phyloP scores from a whole-genome alignment of 2,888 invertebrate species.

The Rhagonycha lutea region DNA sequence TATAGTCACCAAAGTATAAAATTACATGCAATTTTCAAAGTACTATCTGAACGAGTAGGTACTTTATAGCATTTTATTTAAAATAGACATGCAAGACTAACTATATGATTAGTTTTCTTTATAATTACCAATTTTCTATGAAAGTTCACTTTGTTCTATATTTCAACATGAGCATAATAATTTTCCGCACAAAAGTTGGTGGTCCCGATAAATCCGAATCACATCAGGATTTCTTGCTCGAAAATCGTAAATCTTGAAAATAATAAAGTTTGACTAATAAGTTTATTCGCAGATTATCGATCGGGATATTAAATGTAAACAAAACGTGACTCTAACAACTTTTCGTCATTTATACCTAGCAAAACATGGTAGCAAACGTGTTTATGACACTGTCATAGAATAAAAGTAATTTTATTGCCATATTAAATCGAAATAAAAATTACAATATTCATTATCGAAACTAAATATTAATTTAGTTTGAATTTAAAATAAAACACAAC shows the following conservation, averaged over 20 bases:
- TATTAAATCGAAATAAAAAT: background rate
- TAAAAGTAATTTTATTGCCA: background rate
- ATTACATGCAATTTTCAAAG: slow-evolving; percentile 7
- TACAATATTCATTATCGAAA: background rate
- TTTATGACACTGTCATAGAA: background rate
- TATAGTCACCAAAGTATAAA: slow-evolving; percentile 6
- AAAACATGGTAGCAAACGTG: background rate
- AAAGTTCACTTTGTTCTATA: background rate
- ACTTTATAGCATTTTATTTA: background rate
- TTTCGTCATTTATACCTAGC: background rate
- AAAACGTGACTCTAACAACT: background rate
- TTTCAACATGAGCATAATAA: background rate
- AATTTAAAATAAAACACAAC: background rate
- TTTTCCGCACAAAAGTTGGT: background rate
- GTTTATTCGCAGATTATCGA: background rate
- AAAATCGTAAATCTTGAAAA: background rate
- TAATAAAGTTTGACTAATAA: background rate
- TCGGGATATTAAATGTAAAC: background rate
- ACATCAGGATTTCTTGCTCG: background rate
- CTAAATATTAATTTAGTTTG: background rate
- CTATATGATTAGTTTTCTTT: background rate
- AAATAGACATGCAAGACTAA: background rate
- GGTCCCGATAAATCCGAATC: background rate
- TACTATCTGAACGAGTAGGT: background rate
- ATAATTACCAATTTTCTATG: background rate